A percentile compares a stretch with the other conserved stretches of the same genome.
Evolutionary conservation across 2,113 vertebrate species (phyloP).

Genomic region (Triplophysa tibetana): DNA sequence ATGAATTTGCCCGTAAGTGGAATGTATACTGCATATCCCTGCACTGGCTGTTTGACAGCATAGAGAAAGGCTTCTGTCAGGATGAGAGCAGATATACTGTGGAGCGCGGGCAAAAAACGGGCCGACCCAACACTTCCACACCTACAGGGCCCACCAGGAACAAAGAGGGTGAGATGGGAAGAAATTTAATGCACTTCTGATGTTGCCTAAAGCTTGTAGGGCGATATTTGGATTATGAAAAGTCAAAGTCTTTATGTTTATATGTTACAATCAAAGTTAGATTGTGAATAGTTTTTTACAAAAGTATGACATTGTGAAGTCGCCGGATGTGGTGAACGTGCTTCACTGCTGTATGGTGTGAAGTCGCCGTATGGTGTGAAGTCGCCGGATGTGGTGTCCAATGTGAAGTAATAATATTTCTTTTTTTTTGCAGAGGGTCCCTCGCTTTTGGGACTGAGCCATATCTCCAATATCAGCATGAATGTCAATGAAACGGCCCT

Average conservation of each 20-base stretch:
- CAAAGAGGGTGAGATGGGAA: slow-evolving; percentile 70
- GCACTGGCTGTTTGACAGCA: slow-evolving; percentile 94
- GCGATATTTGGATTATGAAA: neutral
- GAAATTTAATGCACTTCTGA: neutral
- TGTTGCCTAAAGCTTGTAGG: neutral
- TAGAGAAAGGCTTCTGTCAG: slow-evolving; percentile 93
- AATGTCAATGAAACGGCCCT: slow-evolving; percentile 82
- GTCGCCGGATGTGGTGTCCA: too few species aligned
- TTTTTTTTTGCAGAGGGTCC: slow-evolving; percentile 58
- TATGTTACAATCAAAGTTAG: too few species aligned
- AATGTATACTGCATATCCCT: slow-evolving; percentile 91
- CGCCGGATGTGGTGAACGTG: too few species aligned
- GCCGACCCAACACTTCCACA: slow-evolving; percentile 84
- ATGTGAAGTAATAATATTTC: neutral
- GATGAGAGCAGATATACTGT: slow-evolving; percentile 86
- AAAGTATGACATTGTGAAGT: too few species aligned
- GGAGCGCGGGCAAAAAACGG: slow-evolving; percentile 60
- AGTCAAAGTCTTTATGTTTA: too few species aligned
- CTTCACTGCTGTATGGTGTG: too few species aligned
- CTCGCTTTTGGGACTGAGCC: slow-evolving; percentile 87
- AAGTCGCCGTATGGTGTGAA: too few species aligned
- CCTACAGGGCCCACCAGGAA: slow-evolving; percentile 75
- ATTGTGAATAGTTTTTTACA: too few species aligned
- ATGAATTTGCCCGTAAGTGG: slow-evolving; percentile 94
- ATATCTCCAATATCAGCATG: slow-evolving; percentile 86